Evolutionary conservation across 1,140 invertebrate genomes (phyloP).

Genomic region (Anagrus nilaparvatae): DNA sequence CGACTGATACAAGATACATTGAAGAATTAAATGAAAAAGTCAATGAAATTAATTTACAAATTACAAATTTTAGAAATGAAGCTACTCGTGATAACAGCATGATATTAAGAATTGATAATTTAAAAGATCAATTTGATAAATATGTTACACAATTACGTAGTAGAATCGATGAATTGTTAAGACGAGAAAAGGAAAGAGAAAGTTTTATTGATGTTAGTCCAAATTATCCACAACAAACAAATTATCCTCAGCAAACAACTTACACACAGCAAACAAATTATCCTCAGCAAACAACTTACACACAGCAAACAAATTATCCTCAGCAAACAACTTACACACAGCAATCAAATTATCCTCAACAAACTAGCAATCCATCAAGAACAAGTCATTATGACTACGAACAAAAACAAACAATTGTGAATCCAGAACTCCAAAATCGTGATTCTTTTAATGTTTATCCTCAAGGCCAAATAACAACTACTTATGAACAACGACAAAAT

Average conservation of each 20-base stretch:
- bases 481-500: too few species aligned
- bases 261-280: background rate
- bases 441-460: background rate
- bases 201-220: too few species aligned
- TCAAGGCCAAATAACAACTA: too few species aligned
- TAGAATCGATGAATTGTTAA: constrained; percentile 1
- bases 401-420: background rate
- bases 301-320: background rate
- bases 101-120: background rate
- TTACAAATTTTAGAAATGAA: background rate
- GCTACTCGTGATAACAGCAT: background rate
- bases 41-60: background rate
- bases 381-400: background rate
- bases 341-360: background rate
- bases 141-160: background rate
- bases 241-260: background rate
- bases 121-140: constrained; percentile 2
- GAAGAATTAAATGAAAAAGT: constrained; percentile 1
- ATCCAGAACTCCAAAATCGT: background rate
- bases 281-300: background rate
- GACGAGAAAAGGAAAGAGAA: background rate
- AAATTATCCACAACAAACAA: background rate
- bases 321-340: background rate
- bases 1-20: background rate
- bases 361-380: background rate